Evolutionary conservation across 2,888 invertebrate genomes (phyloP).

Genomic region (Melinaea marsaeus): DNA sequence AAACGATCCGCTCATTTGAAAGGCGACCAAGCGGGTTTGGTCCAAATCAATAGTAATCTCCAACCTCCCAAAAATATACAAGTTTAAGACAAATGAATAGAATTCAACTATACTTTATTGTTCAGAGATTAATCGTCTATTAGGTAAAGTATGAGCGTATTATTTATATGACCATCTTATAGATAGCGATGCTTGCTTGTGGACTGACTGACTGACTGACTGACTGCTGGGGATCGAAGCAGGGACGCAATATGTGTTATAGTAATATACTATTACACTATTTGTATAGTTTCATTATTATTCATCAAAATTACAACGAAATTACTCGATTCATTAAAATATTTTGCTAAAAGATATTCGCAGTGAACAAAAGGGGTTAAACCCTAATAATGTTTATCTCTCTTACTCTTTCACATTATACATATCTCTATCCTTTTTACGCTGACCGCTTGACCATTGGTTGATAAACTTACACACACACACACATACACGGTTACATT

Average conservation of each 20-base stretch:
- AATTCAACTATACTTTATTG: too few relatives aligned
- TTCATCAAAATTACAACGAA: too few relatives aligned
- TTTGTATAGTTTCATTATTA: too few relatives aligned
- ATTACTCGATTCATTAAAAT: conserved; percentile 21
- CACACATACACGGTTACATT: conserved; percentile 19
- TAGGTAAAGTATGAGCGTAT: too few relatives aligned
- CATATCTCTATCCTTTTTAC: conserved; percentile 40
- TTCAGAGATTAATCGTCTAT: too few relatives aligned
- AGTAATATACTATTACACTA: too few relatives aligned
- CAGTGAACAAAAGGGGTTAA: not conserved
- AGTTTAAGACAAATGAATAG: too few relatives aligned
- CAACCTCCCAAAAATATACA: conserved; percentile 62
- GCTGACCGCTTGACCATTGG: conserved; percentile 73
- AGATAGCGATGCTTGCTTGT: too few relatives aligned
- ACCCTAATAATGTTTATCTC: conserved; percentile 31
- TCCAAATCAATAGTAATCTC: conserved; percentile 77
- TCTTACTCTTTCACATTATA: conserved; percentile 17
- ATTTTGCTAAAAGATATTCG: not conserved
- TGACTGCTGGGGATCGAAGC: too few relatives aligned
- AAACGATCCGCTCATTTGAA: conserved; percentile 68
- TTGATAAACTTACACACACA: conserved; percentile 34
- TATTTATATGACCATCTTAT: too few relatives aligned
- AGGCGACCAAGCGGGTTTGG: conserved; percentile 66
- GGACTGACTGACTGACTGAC: too few relatives aligned
- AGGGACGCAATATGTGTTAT: too few relatives aligned